Evolutionary conservation across 2,113 vertebrate species (phyloP).

Genomic region (Pyxicephalus adspersus): DNA sequence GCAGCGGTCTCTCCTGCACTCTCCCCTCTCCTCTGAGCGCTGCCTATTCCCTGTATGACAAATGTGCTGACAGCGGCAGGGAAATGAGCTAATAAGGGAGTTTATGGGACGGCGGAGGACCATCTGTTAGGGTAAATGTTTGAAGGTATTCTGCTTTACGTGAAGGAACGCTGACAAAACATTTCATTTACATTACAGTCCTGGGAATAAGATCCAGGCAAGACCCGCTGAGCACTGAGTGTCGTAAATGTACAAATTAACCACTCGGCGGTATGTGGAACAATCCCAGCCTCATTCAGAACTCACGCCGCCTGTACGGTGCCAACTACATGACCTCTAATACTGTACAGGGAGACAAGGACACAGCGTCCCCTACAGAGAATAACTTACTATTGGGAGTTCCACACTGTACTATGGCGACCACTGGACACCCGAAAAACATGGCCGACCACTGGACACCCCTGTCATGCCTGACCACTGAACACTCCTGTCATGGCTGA

Average conservation of each 20-base stretch:
- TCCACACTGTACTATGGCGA: too few species aligned
- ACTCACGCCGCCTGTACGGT: too few species aligned
- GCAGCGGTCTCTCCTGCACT: not conserved
- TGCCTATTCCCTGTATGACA: constrained; percentile 65
- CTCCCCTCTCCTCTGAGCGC: constrained; percentile 56
- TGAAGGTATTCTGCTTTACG: constrained; percentile 73
- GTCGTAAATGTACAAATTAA: not conserved
- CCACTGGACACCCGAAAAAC: too few species aligned
- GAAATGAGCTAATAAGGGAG: constrained; percentile 70
- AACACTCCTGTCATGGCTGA: too few species aligned
- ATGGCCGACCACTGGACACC: too few species aligned
- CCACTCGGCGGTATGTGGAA: not conserved
- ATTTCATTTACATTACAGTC: constrained; percentile 71
- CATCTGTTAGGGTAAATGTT: constrained; percentile 81
- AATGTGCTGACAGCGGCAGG: constrained; percentile 66
- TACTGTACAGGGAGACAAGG: too few species aligned
- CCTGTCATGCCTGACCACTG: too few species aligned
- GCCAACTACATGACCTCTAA: too few species aligned
- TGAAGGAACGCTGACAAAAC: constrained; percentile 65
- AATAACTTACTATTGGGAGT: too few species aligned
- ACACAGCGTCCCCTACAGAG: too few species aligned
- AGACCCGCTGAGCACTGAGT: not conserved
- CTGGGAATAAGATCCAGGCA: constrained; percentile 61
- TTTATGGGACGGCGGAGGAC: constrained; percentile 74
- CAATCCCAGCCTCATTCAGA: too few species aligned